Percentiles rank a stretch among this genome's conserved stretches.
These are phyloP conservation scores for Vesta saturnalis DNA, from an alignment of 2,888 invertebrate species.

Conservation along the genomic window DNA sequence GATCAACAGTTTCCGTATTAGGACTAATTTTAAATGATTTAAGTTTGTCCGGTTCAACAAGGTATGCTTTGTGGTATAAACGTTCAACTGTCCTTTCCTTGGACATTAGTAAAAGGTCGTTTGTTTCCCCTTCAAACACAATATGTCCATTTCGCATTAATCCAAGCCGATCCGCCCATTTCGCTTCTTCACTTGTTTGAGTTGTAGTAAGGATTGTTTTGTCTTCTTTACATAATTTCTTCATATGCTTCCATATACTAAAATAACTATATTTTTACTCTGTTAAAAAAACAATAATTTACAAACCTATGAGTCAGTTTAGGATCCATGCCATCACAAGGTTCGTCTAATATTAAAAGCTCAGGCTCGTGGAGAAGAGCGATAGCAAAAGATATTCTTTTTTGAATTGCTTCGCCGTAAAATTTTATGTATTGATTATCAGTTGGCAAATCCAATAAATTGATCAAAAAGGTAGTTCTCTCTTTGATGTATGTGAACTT, in stretches of 20 bases:
- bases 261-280: slow-evolving; percentile 4
- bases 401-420: slow-evolving; percentile 88
- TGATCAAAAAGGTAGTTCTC: slow-evolving; percentile 31
- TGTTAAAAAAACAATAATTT: background rate
- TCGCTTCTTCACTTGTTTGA: slow-evolving; percentile 39
- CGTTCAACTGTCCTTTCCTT: slow-evolving; percentile 35
- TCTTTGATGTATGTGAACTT: slow-evolving; percentile 30
- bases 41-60: too few relatives aligned
- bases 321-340: slow-evolving; percentile 92
- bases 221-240: slow-evolving; percentile 29
- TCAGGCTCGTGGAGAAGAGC: slow-evolving; percentile 90
- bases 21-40: too few relatives aligned
- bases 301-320: slow-evolving; percentile 79
- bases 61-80: slow-evolving; percentile 35
- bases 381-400: slow-evolving; percentile 87
- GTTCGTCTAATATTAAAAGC: slow-evolving; percentile 89
- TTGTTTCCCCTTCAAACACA: slow-evolving; percentile 36
- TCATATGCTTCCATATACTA: slow-evolving; percentile 40
- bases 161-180: slow-evolving; percentile 36
- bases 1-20: too few relatives aligned
- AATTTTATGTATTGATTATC: slow-evolving; percentile 67
- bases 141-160: slow-evolving; percentile 37
- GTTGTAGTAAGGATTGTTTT: slow-evolving; percentile 37
- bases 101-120: slow-evolving; percentile 25
- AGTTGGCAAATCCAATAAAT: slow-evolving; percentile 31